Evolutionary conservation across 2,888 invertebrate genomes (phyloP).

Genomic region (Blastobasis lacticolella): DNA sequence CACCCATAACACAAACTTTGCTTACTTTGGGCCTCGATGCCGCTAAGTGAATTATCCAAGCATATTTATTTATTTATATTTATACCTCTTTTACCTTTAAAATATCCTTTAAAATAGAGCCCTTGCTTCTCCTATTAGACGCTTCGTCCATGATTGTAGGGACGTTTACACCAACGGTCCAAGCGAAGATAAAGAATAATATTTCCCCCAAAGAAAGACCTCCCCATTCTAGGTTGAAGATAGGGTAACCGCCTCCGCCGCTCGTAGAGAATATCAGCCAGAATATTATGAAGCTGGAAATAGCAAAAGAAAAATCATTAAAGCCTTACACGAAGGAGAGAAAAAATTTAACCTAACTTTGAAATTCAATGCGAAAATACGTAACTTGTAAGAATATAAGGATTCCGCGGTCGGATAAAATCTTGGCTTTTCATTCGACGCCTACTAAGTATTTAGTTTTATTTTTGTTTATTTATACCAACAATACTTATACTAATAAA

Average conservation of each 20-base stretch:
- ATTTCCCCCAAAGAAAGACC: slow-evolving; percentile 11
- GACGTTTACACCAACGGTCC: slow-evolving; percentile 14
- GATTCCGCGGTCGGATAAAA: no score
- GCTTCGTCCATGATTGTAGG: slow-evolving; percentile 9
- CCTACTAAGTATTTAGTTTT: no score
- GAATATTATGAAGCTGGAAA: slow-evolving; percentile 9
- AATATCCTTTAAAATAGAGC: slow-evolving; percentile 8
- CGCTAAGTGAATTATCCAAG: no score
- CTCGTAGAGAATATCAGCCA: slow-evolving; percentile 12
- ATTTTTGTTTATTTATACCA: no score
- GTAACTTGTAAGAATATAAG: no score
- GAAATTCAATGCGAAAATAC: no score
- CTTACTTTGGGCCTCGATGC: no score
- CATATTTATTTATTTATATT: not conserved
- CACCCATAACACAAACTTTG: no score
- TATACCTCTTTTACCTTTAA: slow-evolving; percentile 9
- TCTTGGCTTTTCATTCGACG: no score
- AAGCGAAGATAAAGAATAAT: slow-evolving; percentile 12
- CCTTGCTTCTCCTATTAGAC: slow-evolving; percentile 1
- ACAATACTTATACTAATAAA: no score
- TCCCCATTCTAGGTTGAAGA: slow-evolving; percentile 7
- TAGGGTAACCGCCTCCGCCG: slow-evolving; percentile 16
- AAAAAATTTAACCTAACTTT: not conserved
- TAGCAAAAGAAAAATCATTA: not conserved
- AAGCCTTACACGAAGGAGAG: not conserved